A percentile compares a stretch with the other conserved stretches of the same genome.
These are phyloP conservation scores for Heteractis magnifica DNA, from an alignment of 92 coral and sea anemone species.

Conservation along the genomic window DNA sequence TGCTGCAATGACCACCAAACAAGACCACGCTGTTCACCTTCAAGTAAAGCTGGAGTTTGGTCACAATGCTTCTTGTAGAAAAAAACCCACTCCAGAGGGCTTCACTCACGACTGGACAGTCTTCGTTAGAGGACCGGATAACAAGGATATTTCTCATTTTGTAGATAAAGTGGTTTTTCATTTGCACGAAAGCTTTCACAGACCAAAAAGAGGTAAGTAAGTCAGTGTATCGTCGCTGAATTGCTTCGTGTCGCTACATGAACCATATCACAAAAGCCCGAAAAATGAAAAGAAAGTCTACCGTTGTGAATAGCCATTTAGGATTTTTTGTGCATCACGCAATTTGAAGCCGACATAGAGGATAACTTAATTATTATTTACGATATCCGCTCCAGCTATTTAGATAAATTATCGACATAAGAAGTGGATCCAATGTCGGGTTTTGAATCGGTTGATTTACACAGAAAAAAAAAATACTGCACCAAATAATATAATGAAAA, in stretches of 20 bases:
- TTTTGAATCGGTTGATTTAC: neutral
- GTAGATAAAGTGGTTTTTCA: conserved; percentile 95
- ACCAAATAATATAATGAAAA: neutral
- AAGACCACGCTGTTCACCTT: conserved; percentile 51
- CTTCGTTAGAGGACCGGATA: conserved; percentile 92
- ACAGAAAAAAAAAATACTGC: neutral
- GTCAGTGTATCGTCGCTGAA: neutral
- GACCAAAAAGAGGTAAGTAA: conserved; percentile 82
- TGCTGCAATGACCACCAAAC: conserved; percentile 36
- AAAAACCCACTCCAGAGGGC: conserved; percentile 80
- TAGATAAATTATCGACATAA: conserved; percentile 11
- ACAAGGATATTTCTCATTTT: conserved; percentile 91
- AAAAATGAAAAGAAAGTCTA: neutral
- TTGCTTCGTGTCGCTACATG: neutral
- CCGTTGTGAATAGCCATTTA: neutral
- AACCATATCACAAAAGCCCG: neutral
- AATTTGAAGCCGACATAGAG: conserved; percentile 14
- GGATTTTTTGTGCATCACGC: conserved; percentile 12
- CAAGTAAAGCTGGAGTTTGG: conserved; percentile 97
- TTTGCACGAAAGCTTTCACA: conserved; percentile 91
- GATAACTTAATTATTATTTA: conserved; percentile 18
- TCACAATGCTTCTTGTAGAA: conserved; percentile 91
- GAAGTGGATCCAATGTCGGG: neutral
- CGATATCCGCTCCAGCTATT: conserved; percentile 36
- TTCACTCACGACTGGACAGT: conserved; percentile 95